phyloP scores from a whole-genome alignment of 2,113 vertebrate species.

The Gracilinanus agilis region DNA sequence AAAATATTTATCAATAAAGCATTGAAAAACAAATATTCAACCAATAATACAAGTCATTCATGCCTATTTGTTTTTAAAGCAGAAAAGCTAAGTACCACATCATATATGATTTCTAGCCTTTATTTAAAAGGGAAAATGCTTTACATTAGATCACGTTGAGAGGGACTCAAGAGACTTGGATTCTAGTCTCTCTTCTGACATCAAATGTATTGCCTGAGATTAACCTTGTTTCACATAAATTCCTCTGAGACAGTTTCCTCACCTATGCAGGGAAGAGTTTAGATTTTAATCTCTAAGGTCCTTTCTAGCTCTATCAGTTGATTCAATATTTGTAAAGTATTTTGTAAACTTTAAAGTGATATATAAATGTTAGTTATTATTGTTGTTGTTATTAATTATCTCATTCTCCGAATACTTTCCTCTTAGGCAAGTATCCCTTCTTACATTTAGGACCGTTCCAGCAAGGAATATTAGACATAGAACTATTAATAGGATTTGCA shows the following conservation, averaged over 20 bases:
- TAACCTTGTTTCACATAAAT: not conserved
- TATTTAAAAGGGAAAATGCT: not conserved
- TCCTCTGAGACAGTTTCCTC: not conserved
- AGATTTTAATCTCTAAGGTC: too few relatives aligned
- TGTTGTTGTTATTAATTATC: not conserved
- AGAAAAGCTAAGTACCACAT: not conserved
- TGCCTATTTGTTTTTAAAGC: not conserved
- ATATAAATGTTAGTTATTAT: not conserved
- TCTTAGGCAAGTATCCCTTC: not conserved
- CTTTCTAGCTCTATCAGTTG: not conserved
- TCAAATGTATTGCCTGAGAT: not conserved
- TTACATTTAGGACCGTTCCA: not conserved
- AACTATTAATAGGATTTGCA: not conserved
- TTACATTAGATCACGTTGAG: not conserved
- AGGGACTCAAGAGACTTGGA: not conserved
- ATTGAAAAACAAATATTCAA: not conserved
- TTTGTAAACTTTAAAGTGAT: not conserved
- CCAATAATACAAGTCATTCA: not conserved
- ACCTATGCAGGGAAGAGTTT: not conserved
- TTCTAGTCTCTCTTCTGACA: not conserved
- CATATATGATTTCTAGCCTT: not conserved
- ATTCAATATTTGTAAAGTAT: not conserved
- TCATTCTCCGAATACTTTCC: not conserved
- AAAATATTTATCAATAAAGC: not conserved
- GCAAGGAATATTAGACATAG: not conserved